Percentiles rank a stretch among this genome's conserved stretches.
Evolutionary conservation across 2,113 vertebrate genomes (phyloP).

Genomic region (Nanorana parkeri): DNA sequence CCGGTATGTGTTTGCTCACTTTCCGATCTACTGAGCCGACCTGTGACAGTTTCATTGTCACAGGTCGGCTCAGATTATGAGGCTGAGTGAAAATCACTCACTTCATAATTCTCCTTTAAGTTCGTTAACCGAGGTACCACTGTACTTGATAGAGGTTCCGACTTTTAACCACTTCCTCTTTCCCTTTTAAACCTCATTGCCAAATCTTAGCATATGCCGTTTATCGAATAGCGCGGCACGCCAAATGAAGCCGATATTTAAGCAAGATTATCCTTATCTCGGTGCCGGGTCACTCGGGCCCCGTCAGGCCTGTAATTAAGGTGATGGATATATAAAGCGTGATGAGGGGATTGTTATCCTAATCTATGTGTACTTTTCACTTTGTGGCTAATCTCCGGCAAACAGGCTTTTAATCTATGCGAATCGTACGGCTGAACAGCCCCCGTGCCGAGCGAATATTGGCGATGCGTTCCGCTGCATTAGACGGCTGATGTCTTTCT

Average conservation of each 20-base stretch:
- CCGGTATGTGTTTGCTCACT: too few species aligned
- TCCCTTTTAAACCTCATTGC: background rate
- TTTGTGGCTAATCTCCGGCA: constrained; percentile 26
- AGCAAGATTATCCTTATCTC: constrained; percentile 4
- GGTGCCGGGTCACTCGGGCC: background rate
- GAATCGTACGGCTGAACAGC: constrained; percentile 27
- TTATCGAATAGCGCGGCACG: constrained; percentile 15
- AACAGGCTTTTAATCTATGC: constrained; percentile 38
- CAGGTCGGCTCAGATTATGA: too few species aligned
- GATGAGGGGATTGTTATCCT: constrained; percentile 22
- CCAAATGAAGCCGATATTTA: constrained; percentile 37
- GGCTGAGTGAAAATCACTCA: too few species aligned
- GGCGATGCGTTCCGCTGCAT: constrained; percentile 38
- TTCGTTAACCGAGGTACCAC: too few species aligned
- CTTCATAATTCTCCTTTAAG: too few species aligned
- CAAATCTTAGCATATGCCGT: background rate
- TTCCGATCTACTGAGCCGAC: too few species aligned
- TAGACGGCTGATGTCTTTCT: constrained; percentile 41
- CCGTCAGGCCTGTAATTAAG: constrained; percentile 14
- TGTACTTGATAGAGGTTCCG: too few species aligned
- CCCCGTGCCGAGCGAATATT: background rate
- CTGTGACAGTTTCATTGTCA: too few species aligned
- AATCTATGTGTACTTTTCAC: constrained; percentile 45
- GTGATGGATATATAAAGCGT: constrained; percentile 19
- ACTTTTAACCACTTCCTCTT: too few species aligned